Conservation (phyloP, 2,113 vertebrate species). For the Orcinus orca region DNA sequence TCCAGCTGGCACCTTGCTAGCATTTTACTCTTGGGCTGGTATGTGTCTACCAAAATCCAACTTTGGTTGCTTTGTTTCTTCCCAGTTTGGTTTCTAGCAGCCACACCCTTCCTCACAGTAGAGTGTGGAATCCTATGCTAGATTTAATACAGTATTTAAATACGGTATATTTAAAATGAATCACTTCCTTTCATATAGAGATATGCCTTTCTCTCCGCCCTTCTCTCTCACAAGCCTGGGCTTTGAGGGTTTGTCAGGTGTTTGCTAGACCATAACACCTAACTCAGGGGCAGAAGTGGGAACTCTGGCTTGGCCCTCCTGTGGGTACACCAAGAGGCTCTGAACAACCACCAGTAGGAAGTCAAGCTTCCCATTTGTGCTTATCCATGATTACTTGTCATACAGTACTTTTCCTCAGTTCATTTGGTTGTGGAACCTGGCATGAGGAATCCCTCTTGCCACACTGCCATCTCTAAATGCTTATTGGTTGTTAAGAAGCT, state of each 20-base stretch:
- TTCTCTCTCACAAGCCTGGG: not conserved
- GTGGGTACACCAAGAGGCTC: not conserved
- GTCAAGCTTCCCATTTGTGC: not conserved
- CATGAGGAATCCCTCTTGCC: not conserved
- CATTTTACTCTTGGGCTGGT: not conserved
- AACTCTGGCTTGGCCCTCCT: not conserved
- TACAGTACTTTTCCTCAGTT: not conserved
- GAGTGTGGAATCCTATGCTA: not conserved
- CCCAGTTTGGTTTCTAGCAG: not conserved
- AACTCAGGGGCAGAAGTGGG: not conserved
- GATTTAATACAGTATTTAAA: slow-evolving; percentile 1
- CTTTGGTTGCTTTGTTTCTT: not conserved
- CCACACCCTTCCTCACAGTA: not conserved
- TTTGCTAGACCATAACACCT: not conserved
- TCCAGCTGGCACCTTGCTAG: not conserved
- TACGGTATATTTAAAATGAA: not conserved
- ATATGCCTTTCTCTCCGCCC: not conserved
- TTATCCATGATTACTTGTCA: not conserved
- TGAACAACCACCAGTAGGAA: not conserved
- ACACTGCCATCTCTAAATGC: not conserved
- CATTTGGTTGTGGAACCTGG: not conserved
- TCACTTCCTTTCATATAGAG: slow-evolving; percentile 3
- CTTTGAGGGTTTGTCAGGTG: not conserved
- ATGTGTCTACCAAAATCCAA: not conserved
- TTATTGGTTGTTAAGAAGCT: not conserved